Conservation (phyloP, 2,113 vertebrate species). For the Forbesichthys papilliferus region DNA sequence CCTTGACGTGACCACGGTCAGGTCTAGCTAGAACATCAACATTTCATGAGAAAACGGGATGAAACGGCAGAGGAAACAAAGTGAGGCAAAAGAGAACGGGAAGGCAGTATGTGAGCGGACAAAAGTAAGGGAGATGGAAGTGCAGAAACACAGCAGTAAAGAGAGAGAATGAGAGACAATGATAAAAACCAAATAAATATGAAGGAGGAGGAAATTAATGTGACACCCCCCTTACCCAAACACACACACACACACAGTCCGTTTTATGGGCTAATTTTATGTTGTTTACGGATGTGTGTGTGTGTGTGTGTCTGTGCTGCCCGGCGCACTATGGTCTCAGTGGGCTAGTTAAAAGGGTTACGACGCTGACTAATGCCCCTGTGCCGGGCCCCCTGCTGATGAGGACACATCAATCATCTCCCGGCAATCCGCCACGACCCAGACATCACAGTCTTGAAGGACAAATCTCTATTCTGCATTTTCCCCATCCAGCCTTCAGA, state of each 20-base stretch:
- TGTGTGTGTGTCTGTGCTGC: constrained; percentile 14
- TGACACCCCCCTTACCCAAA: neutral
- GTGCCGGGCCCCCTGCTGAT: constrained; percentile 38
- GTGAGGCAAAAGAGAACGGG: neutral
- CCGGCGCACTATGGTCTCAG: constrained; percentile 36
- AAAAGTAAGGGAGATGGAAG: too few species aligned
- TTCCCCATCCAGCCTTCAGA: neutral
- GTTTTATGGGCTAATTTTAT: constrained; percentile 60
- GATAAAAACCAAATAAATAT: neutral
- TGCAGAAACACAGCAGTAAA: neutral
- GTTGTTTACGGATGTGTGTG: constrained; percentile 60
- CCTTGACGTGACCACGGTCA: neutral
- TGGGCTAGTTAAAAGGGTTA: constrained; percentile 58
- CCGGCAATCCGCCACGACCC: constrained; percentile 17
- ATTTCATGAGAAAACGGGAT: neutral
- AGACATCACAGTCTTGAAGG: constrained; percentile 21
- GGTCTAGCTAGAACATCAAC: neutral
- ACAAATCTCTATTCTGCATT: neutral
- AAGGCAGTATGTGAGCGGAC: neutral
- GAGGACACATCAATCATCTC: constrained; percentile 62
- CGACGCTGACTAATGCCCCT: constrained; percentile 48
- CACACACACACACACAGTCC: neutral
- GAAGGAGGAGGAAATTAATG: neutral
- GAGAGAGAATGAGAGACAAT: neutral
- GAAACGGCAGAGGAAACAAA: too few species aligned